Percentiles rank a stretch among this genome's conserved stretches.
Evolutionary conservation across 1,140 invertebrate genomes (phyloP).

Genomic region (Cephus cinctus): DNA sequence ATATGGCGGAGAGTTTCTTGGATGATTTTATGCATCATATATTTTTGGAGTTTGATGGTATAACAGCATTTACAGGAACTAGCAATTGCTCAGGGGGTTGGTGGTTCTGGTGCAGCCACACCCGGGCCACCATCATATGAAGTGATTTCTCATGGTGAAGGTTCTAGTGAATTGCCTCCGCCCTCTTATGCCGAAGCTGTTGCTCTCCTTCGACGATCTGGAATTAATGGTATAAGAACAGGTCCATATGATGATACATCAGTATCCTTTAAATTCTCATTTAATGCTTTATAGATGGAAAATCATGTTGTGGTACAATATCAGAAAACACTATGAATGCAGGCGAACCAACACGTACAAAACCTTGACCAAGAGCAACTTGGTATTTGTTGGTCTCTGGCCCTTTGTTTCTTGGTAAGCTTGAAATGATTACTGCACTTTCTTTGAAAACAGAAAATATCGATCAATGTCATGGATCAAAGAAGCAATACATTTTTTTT

Average conservation of each 20-base stretch:
- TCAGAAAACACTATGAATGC: background rate
- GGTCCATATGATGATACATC: background rate
- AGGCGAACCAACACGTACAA: background rate
- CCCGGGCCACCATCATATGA: conserved; percentile 39
- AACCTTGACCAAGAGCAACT: conserved; percentile 6
- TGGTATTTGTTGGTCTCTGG: no score
- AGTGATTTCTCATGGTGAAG: conserved; percentile 34
- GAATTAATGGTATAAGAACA: conserved; percentile 26
- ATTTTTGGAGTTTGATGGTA: background rate
- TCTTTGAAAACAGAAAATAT: no score
- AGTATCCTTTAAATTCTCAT: background rate
- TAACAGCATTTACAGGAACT: conserved; percentile 37
- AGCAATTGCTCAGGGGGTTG: conserved; percentile 27
- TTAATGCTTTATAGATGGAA: conserved; percentile 4
- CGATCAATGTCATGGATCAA: no score
- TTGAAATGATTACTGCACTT: no score
- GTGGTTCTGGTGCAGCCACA: conserved; percentile 25
- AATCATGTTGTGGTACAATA: conserved; percentile 3
- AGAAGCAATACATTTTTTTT: no score
- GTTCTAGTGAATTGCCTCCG: conserved; percentile 35
- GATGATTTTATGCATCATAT: background rate
- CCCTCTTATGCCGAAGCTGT: conserved; percentile 40
- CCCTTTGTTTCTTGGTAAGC: no score
- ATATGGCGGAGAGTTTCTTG: conserved; percentile 4
- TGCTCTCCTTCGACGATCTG: conserved; percentile 31